Percentiles rank a stretch among this genome's conserved stretches.
phyloP scores from a whole-genome alignment of 2,888 invertebrate genomes.

The Xanthorhoe designata region DNA sequence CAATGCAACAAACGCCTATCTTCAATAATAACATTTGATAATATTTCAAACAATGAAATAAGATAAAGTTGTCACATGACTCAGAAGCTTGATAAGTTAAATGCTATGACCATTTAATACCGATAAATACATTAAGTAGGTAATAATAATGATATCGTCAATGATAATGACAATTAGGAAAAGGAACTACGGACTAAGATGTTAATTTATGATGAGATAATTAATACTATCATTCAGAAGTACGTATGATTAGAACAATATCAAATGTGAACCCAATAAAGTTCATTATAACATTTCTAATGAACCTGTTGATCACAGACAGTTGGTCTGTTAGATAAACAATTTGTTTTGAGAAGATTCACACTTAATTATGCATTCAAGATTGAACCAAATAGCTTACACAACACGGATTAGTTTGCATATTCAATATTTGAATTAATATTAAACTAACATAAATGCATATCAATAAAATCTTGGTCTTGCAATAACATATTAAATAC shows the following conservation, averaged over 20 bases:
- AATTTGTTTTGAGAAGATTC: constrained; percentile 13
- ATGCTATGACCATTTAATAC: constrained; percentile 7
- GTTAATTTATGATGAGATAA: constrained; percentile 1
- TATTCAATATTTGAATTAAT: constrained; percentile 18
- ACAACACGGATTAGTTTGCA: constrained; percentile 12
- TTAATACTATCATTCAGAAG: background rate
- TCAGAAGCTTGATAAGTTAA: constrained; percentile 1
- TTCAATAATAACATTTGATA: background rate
- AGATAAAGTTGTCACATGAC: background rate
- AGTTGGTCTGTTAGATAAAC: constrained; percentile 11
- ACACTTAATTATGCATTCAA: constrained; percentile 16
- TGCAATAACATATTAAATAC: constrained; percentile 2
- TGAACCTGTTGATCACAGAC: constrained; percentile 4
- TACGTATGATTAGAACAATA: constrained; percentile 11
- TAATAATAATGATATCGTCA: background rate
- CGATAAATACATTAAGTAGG: background rate
- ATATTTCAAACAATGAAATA: background rate
- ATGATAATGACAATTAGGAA: constrained; percentile 9
- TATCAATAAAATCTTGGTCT: constrained; percentile 10
- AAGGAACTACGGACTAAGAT: constrained; percentile 3
- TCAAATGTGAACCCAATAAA: constrained; percentile 15
- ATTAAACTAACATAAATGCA: constrained; percentile 17
- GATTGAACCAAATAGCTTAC: constrained; percentile 16
- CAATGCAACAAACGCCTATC: background rate
- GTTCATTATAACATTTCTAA: constrained; percentile 12